Evolutionary conservation across 2,113 vertebrate genomes (phyloP), one percentile per base, ranked within the genome.

Genomic region (Neolamprologus toae): DNA sequence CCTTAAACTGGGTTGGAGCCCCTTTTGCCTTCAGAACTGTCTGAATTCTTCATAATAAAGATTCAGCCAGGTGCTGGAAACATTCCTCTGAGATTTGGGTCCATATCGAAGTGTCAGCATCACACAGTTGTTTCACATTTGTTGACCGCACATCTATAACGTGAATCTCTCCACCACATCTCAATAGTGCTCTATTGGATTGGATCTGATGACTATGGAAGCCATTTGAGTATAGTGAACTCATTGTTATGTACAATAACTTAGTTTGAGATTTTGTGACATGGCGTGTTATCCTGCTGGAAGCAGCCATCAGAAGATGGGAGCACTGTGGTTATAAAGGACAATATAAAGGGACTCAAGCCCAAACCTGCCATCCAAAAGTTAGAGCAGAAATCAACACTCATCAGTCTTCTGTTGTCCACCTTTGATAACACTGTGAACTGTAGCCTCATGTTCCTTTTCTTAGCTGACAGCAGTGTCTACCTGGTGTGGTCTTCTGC

Each of bases 141-240:
- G 33, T 66, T 35, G 61, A 35, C 61, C 2, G 7, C 33, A 68
- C 63, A 68, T 71, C 35, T 12, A 21, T 14, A 40, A 71, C 2
- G n/a, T 40, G 35, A 71, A 23, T 42, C 35, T 71, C 14, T 31
- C 0, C 57, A 61, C 26, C 63, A 14, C n/a, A 42, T 68, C 33
- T 21, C 19, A 40, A 14, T 14, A 37, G 63, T 14, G 33, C 11
- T 40, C 35, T 42, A 42, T 42, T 71, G 63, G n/a, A 40, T 23
- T 71, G 63, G 63, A 71, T 71, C 63, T 71, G 35, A 21, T 71
- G 63, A 71, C 35, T 71, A 13, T 71, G 35, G n/a, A 40, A 21
- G 63, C n/a, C 35, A 42, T 71, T 71, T 42, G 12, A 71, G 12
- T 23, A 71, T 0, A 0, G 66, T 42, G n/a, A 71, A 71, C n/a